Percentiles rank a stretch among this genome's conserved stretches.
Conservation (phyloP, 2,888 invertebrate species). For the Teleogryllus oceanicus region DNA sequence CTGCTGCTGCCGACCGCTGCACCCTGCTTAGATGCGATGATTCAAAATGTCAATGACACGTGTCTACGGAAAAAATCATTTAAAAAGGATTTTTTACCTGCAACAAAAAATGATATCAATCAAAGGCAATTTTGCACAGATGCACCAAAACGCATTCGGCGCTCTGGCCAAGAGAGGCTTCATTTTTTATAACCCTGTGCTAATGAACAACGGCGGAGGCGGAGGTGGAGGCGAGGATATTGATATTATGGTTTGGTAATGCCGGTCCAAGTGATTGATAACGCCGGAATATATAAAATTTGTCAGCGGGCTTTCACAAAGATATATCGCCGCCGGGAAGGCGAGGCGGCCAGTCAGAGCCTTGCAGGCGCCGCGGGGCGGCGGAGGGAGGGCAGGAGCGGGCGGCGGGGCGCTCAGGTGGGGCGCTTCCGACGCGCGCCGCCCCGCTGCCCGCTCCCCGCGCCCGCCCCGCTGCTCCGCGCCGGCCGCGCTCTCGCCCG, state of each 20-base stretch:
- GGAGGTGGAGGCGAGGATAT: conserved; percentile 18
- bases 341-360: not conserved
- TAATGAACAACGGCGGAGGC: not conserved
- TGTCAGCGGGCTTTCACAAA: conserved; percentile 18
- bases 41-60: conserved; percentile 18
- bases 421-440: not conserved
- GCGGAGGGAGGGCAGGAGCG: not conserved
- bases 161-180: conserved; percentile 1
- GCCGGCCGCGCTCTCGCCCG: no score
- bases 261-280: conserved; percentile 18
- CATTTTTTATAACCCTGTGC: conserved; percentile 18
- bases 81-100: conserved; percentile 4
- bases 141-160: conserved; percentile 18
- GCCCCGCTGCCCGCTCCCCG: no score
- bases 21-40: conserved; percentile 18
- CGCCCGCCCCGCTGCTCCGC: no score
- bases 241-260: conserved; percentile 18
- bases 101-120: conserved; percentile 18
- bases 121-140: conserved; percentile 18
- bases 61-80: conserved; percentile 12
- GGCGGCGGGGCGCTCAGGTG: not conserved
- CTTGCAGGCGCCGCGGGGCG: not conserved
- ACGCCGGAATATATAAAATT: conserved; percentile 18
- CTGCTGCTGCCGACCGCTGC: conserved; percentile 18
- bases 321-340: conserved; percentile 9